These are phyloP conservation scores for Paragorgia papillata DNA, from an alignment of 92 coral and sea anemone species.

Conservation along the genomic window DNA sequence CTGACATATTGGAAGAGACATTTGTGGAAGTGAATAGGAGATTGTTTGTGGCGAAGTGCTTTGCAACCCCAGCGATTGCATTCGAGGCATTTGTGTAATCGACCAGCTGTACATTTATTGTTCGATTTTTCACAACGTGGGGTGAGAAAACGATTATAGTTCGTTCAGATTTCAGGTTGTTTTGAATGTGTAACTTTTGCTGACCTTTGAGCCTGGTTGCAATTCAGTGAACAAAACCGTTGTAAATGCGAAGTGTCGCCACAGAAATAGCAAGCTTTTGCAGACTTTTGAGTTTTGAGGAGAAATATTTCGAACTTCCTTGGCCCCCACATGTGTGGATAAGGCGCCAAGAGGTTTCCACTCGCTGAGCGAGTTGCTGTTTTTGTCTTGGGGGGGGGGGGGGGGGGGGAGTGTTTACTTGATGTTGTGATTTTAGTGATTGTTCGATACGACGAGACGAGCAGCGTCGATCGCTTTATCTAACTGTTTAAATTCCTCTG, in stretches of 20 bases:
- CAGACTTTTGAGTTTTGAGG: constrained; percentile 15
- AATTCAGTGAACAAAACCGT: no score
- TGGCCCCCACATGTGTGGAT: not conserved
- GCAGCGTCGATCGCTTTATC: constrained; percentile 63
- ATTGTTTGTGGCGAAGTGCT: constrained; percentile 46
- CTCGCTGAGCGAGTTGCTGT: not conserved
- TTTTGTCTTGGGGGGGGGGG: no score
- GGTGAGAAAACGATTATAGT: constrained; percentile 50
- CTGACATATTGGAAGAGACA: not conserved
- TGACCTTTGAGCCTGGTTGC: no score
- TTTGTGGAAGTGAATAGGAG: constrained; percentile 21
- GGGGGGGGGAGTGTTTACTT: constrained; percentile 7
- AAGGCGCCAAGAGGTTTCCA: constrained; percentile 31
- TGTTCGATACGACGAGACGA: constrained; percentile 64
- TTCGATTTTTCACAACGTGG: constrained; percentile 51
- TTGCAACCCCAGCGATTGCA: constrained; percentile 58
- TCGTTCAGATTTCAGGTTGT: constrained; percentile 48
- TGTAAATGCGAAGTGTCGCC: no score
- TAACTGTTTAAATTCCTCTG: constrained; percentile 54
- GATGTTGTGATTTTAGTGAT: constrained; percentile 36
- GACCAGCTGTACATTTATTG: constrained; percentile 55
- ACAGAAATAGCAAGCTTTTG: no score
- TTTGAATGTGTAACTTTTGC: constrained; percentile 25
- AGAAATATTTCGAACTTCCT: not conserved
- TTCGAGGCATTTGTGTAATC: constrained; percentile 44